phyloP scores from a whole-genome alignment of 1,140 invertebrate genomes.

The Lycorma delicatula region DNA sequence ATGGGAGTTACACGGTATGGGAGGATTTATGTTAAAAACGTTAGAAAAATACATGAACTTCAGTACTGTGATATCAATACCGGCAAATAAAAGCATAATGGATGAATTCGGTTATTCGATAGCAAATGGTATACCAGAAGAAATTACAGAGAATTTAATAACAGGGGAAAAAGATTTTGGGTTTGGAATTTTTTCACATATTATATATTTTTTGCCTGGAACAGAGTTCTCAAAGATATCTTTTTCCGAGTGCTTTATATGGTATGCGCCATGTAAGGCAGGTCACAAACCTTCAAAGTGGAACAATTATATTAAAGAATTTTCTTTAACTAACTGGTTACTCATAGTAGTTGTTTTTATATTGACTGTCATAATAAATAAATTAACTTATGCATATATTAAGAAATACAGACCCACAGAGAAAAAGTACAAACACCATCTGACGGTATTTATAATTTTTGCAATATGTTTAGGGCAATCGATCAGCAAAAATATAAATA shows the following conservation, averaged over 20 bases:
- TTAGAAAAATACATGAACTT: constrained; percentile 2
- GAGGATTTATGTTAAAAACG: neutral
- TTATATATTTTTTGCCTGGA: neutral
- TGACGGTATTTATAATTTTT: neutral
- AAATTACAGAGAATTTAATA: neutral
- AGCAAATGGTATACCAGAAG: neutral
- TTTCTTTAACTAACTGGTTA: neutral
- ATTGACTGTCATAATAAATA: neutral
- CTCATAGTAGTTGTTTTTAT: neutral
- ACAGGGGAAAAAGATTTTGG: neutral
- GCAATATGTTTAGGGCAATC: neutral
- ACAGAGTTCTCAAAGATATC: neutral
- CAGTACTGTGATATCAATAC: neutral
- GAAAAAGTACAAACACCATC: neutral
- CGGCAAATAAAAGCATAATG: neutral
- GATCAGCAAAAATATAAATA: neutral
- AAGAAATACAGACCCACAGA: no score
- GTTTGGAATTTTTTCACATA: constrained; percentile 4
- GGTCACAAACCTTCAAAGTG: neutral
- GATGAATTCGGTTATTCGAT: constrained; percentile 5
- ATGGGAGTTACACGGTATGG: neutral
- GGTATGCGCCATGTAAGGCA: neutral
- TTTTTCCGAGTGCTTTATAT: neutral
- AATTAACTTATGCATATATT: neutral
- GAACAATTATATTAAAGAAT: neutral